Evolutionary conservation across 2,113 vertebrate species (phyloP), one percentile per base, ranked within the genome.

Genomic region (Axis porcinus): DNA sequence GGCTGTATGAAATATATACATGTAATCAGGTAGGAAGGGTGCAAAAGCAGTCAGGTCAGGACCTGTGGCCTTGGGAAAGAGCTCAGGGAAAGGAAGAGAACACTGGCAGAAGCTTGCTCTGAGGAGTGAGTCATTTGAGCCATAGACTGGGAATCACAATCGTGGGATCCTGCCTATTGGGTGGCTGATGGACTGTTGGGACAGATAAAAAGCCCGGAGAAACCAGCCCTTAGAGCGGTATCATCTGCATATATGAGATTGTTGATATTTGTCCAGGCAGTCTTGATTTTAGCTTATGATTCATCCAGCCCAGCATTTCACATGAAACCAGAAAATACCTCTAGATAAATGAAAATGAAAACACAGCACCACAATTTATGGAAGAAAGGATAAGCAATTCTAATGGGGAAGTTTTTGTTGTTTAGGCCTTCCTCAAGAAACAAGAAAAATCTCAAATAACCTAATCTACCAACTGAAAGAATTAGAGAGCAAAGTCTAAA

Each of bases 341-440:
- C 62, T 67, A n/a, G 62, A 67, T 67, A 67, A 67, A 67, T n/a
- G 27, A 47, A 78, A 79, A 79, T 79, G 27, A 79, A 79, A 79
- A 79, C 4, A 16, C 4, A 79, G 28, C 27, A 79, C 76, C 43
- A 30, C 7, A 47, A 47, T 47, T 45, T 79, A 30, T 47, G 76
- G 15, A 16, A 47, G 17, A 5, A 45, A 79, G 40, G 13, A 28
- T 28, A 79, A 47, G 43, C 15, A 47, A 7, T 79, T 79, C 76
- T 79, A 47, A 47, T 15, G 27, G 7, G 76, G 8, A 16, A 78
- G 40, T 6, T 79, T 79, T 47, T 30, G 27, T 47, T 45, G 10
- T 30, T 47, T 16, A 47, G 8, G 76, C 4, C 43, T 79, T 47
- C 43, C 43, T 30, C 27, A 47, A 47, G 43, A 79, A 79, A 79